Base-by-base conservation (phyloP, 2,797 vertebrate species). In the Rallus crepitans region DNA sequence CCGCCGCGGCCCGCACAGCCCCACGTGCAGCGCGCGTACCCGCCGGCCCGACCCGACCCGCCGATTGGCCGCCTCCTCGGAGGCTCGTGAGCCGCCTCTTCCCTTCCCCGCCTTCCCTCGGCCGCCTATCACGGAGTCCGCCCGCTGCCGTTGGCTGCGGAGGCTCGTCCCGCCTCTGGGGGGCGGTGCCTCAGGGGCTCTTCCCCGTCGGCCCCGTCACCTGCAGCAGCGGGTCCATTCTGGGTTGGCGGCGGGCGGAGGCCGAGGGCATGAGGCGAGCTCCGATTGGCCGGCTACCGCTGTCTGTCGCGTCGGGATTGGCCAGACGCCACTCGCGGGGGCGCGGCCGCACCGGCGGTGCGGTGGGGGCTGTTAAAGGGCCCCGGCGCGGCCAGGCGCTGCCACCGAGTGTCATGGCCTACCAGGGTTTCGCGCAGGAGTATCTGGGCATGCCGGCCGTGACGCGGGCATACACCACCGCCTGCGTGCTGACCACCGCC, bases 401-500 rank as follows among this genome's bases (percentile, higher is more conserved):
- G 70, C 7, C 2, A 33, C 14, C 1, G 61, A 1, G 37, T 24
- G 8, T 53, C 56, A 95, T 95, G 94, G 98, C 98, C 15, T 96
- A 97, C 76, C 97, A 85, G 87, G 97, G 97, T 15, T 69, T 98
- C 71, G 84, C 94, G 31, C 90, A 96, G 45, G 97, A 97, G 90
- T 98, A 98, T 85, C 90, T 97, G 89, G 98, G 98, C 95, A 98
- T 98, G 95, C 98, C 98, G 10, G 95, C 97, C n/a, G 98, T 98
- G 71, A 98, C 98, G 52, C 96, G 98, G 15, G 95, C 97, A 9
- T 98, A 98, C 93, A 98, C 98, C 39, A 95, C 98, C 20, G 98
- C 98, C 93, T 98, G 98, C 68, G 95, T 98, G 52, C 95, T 98
- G 87, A 98, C 98, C 71, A 98, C 98, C 57, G 94, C 91, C 37